Base-by-base conservation (phyloP, 2,888 invertebrate genomes). In the Ceraclea dissimilis region DNA sequence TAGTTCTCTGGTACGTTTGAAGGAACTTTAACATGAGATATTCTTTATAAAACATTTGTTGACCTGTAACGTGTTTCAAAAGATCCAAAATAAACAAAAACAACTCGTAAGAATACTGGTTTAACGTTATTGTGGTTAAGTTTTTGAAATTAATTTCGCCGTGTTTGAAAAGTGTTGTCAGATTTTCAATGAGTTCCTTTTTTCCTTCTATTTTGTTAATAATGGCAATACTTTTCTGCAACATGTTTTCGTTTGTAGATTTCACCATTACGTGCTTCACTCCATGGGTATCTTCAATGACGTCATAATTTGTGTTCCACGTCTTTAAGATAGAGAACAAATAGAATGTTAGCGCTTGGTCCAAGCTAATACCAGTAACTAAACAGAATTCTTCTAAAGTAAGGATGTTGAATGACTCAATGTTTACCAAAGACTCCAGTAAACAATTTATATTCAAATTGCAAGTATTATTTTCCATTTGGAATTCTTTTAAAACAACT, bases 91-190 rank as follows among this genome's bases (percentile, higher is more conserved):
- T 76, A 59, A 75, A 74, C 52, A 75, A 61, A 63, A 72, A 76
- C 4, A 75, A 70, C 68, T 78, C 78, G 63, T 76, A 77, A 66
- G 70, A 75, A 66, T 78, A 78, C 21, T 76, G 75, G 66, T 76
- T 77, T 50, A 78, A 69, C 5, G 73, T 71, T 48, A 77, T 69
- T 2, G 74, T 72, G 47, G 76, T 69, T 11, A 69, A 63, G 52
- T 73, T 72, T 19, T 75, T 74, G 60, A 76, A 73, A 58, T 77
- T 66, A 5, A 76, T 70, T 69, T 78, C 78, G 17, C 78, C 77
- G 62, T 72, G 75, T 66, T 71, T 74, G 74, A 77, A 77, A 63
- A 78, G 73, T 65, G 76, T 75, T 39, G 66, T 71, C 33, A 78
- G 67, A 57, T 76, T 67, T 57, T 76, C 75, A 61, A 65, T 70